These are phyloP conservation scores for Scalopus aquaticus DNA, from an alignment of 2,113 vertebrate species.

Conservation along the genomic window DNA sequence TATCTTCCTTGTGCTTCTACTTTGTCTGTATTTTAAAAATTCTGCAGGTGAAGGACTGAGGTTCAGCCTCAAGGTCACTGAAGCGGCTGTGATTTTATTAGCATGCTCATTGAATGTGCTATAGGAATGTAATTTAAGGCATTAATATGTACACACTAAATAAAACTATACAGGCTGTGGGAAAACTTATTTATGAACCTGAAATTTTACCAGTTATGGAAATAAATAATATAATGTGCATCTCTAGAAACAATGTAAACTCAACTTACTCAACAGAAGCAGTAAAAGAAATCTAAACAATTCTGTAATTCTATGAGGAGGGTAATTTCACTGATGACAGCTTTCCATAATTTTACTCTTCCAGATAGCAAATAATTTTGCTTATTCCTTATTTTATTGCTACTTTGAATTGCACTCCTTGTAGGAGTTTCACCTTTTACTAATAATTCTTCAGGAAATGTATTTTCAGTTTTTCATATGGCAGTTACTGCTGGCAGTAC, in stretches of 20 bases:
- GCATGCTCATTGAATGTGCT: constrained; percentile 7
- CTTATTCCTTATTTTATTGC: constrained; percentile 70
- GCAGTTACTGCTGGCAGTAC: constrained; percentile 52
- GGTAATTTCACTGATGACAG: constrained; percentile 67
- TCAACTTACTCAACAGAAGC: constrained; percentile 58
- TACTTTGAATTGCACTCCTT: constrained; percentile 64
- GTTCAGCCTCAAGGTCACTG: constrained; percentile 70
- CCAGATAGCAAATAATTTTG: constrained; percentile 64
- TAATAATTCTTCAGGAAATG: constrained; percentile 72
- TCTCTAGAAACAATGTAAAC: constrained; percentile 66
- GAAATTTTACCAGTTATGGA: constrained; percentile 66
- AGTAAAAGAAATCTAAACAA: constrained; percentile 61
- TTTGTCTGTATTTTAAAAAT: constrained; percentile 43
- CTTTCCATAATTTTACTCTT: constrained; percentile 69
- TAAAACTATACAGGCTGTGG: constrained; percentile 21
- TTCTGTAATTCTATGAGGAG: constrained; percentile 38
- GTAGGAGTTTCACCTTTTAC: constrained; percentile 66
- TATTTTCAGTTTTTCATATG: constrained; percentile 52
- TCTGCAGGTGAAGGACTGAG: constrained; percentile 5
- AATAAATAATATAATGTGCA: constrained; percentile 71
- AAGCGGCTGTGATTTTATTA: constrained; percentile 22
- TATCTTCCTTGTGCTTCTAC: neutral
- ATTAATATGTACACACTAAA: constrained; percentile 69
- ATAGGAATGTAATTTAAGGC: constrained; percentile 74
- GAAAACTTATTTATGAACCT: constrained; percentile 73